phyloP scores from a whole-genome alignment of 2,888 invertebrate species.

The Euplagia quadripunctaria region DNA sequence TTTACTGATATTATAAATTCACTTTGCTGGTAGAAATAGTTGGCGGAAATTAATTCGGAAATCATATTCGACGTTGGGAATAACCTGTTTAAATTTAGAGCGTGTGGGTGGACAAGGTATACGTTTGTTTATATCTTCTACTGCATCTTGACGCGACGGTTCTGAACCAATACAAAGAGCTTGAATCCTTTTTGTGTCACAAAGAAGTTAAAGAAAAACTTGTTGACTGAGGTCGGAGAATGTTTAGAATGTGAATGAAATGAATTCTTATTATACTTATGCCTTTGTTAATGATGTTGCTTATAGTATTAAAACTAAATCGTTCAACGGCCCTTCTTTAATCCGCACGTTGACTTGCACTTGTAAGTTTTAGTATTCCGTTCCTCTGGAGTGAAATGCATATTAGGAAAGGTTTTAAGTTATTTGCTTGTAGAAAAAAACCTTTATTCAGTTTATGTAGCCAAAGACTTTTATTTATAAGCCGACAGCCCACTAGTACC shows the following conservation, averaged over 20 bases:
- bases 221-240: slow-evolving; percentile 16
- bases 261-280: slow-evolving; percentile 1
- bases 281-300: background rate
- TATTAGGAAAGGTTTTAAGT: background rate
- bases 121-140: slow-evolving; percentile 35
- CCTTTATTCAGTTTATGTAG: too few species aligned
- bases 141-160: slow-evolving; percentile 42
- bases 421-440: background rate
- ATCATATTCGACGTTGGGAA: slow-evolving; percentile 58
- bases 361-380: background rate
- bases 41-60: slow-evolving; percentile 75
- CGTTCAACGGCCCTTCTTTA: background rate
- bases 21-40: slow-evolving; percentile 39
- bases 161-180: slow-evolving; percentile 18
- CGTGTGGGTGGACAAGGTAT: slow-evolving; percentile 37
- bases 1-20: slow-evolving; percentile 35
- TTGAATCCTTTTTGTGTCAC: slow-evolving; percentile 32
- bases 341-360: background rate
- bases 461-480: too few species aligned
- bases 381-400: background rate
- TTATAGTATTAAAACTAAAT: background rate
- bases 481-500: background rate
- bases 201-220: slow-evolving; percentile 29
- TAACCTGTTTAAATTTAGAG: slow-evolving; percentile 36
- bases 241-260: slow-evolving; percentile 21